Evolutionary conservation across 2,113 vertebrate genomes (phyloP), one percentile per base, ranked within the genome.

Genomic region (Tetraodon nigroviridis): DNA sequence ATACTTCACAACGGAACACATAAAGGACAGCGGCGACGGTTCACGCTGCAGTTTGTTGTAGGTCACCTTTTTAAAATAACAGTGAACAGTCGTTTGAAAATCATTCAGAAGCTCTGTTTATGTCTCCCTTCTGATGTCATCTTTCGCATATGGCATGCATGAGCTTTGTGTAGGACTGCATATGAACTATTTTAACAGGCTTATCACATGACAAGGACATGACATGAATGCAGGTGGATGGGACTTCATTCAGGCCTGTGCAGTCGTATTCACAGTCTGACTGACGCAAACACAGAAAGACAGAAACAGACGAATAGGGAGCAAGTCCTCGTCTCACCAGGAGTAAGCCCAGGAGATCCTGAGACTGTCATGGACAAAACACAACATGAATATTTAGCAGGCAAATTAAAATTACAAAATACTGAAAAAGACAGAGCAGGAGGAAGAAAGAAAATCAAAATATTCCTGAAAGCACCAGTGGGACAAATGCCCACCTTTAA

Each of bases 341-440:
- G 29, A 76, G 78, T 84, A 86, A 87, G 71, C 84, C 85, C 79
- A 64, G 62, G 85, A 88, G 85, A 89, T 79, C 75, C 74, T 70
- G 68, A 81, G 65, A 77, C 86, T 88, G 87, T 89, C 86, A 86
- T 44, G 61, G 88, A 87, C 87, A 87, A 89, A 87, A 86, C 79
- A 75, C 70, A 61, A 68, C 86, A 86, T 89, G 86, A 88, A 91
- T 91, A 91, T 90, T 86, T 86, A 89, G 83, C 79, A 87, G 76
- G 27, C 73, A 78, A 85, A 89, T 90, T 90, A 84, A 87, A 89
- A 88, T 86, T 60, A 89, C 86, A 80, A 86, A 88, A 88, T 83
- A 85, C 69, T 55, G 77, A 71, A 80, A 80, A 71, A 80, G 67
- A 76, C 15, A 69, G 57, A 80, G 72, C 63, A 69, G 63, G 45